These are phyloP conservation scores for Sycophaga agraensis DNA, from an alignment of 1,140 invertebrate species.

Conservation along the genomic window DNA sequence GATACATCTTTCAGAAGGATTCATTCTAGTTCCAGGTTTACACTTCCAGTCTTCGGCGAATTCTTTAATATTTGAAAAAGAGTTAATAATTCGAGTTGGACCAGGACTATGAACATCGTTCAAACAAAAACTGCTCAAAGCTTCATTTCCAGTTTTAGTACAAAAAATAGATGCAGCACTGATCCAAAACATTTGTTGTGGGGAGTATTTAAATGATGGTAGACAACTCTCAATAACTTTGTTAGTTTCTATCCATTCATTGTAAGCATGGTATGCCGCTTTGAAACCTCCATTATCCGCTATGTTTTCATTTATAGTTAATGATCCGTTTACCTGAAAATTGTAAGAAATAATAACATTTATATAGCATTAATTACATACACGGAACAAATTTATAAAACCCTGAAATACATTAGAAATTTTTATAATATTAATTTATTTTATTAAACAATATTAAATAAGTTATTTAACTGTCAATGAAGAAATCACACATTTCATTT, in stretches of 20 bases:
- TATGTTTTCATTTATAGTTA: slow-evolving; percentile 67
- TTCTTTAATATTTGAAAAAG: slow-evolving; percentile 81
- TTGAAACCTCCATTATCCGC: slow-evolving; percentile 66
- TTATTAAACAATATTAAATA: too few species aligned
- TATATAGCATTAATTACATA: too few species aligned
- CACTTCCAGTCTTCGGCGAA: slow-evolving; percentile 89
- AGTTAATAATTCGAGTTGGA: slow-evolving; percentile 59
- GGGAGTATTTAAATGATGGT: slow-evolving; percentile 56
- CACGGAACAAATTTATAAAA: too few species aligned
- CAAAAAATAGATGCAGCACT: slow-evolving; percentile 62
- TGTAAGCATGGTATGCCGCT: slow-evolving; percentile 61
- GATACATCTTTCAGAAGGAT: slow-evolving; percentile 83
- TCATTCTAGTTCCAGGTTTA: slow-evolving; percentile 78
- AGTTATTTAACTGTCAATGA: too few species aligned
- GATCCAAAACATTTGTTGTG: slow-evolving; percentile 69
- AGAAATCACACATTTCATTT: too few species aligned
- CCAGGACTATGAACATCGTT: slow-evolving; percentile 77
- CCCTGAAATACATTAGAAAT: too few species aligned
- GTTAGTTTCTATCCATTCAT: slow-evolving; percentile 48
- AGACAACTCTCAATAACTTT: slow-evolving; percentile 43
- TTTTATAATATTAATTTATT: too few species aligned
- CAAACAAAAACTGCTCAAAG: slow-evolving; percentile 55
- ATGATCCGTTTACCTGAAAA: slow-evolving; percentile 56
- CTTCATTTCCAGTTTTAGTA: slow-evolving; percentile 57
- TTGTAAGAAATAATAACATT: background rate